Percentiles rank a stretch among this genome's conserved stretches.
phyloP scores from a whole-genome alignment of 1,140 invertebrate species.

The Leptinotarsa texana region DNA sequence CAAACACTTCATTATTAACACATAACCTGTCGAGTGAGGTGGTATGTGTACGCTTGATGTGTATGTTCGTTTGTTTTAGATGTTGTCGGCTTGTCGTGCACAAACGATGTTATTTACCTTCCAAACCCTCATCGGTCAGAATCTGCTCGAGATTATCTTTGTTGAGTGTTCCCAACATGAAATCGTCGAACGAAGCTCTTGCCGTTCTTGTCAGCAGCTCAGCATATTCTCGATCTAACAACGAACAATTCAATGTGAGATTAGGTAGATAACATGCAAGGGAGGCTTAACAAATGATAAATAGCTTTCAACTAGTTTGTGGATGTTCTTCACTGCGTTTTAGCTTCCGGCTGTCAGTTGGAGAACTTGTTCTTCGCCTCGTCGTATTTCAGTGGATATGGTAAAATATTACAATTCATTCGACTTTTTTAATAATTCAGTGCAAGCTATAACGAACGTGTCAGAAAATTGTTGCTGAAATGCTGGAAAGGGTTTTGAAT shows the following conservation, averaged over 20 bases:
- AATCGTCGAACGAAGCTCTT: conserved; percentile 40
- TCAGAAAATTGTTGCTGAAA: too few relatives aligned
- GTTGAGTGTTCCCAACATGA: conserved; percentile 32
- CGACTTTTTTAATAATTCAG: too few relatives aligned
- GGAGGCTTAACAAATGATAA: background rate
- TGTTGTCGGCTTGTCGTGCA: background rate
- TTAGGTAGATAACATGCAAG: conserved; percentile 1
- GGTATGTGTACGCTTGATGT: background rate
- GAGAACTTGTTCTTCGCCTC: too few relatives aligned
- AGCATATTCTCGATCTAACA: conserved; percentile 39
- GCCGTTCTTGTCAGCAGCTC: conserved; percentile 36
- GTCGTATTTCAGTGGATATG: too few relatives aligned
- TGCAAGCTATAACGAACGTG: too few relatives aligned
- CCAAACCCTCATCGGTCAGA: conserved; percentile 32
- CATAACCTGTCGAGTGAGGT: conserved; percentile 28
- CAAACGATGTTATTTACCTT: conserved; percentile 34
- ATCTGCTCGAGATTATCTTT: conserved; percentile 34
- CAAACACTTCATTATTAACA: background rate
- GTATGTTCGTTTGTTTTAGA: conserved; percentile 1
- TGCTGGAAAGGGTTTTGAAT: too few relatives aligned
- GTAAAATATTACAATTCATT: too few relatives aligned
- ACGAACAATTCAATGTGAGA: background rate
- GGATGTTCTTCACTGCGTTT: too few relatives aligned
- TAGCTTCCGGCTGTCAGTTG: too few relatives aligned
- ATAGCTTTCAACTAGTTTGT: too few relatives aligned